A percentile compares a stretch with the other conserved stretches of the same genome.
Conservation (phyloP, 2,797 vertebrate genomes). For the Anabacerthia variegaticeps region DNA sequence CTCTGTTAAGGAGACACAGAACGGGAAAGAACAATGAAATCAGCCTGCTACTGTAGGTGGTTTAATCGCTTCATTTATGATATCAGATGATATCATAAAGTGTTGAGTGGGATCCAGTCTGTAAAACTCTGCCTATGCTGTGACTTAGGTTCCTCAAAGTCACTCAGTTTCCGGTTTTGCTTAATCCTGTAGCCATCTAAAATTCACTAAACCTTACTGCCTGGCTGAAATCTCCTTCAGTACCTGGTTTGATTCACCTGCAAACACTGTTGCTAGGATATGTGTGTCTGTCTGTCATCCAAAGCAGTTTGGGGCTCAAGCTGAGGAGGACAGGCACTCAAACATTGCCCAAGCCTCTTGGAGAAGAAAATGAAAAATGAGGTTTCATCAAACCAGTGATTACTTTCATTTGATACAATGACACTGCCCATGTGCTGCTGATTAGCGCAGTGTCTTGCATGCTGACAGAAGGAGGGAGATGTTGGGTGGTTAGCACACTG, state of each 20-base stretch:
- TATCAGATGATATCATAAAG: not conserved
- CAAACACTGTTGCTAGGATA: not conserved
- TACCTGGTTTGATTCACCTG: slow-evolving; percentile 8
- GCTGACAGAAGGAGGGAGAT: not conserved
- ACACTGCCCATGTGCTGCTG: not conserved
- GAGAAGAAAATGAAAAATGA: not conserved
- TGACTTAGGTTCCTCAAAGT: not conserved
- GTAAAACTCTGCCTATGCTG: not conserved
- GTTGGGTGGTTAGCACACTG: slow-evolving; percentile 8
- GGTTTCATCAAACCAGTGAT: not conserved
- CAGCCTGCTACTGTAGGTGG: not conserved
- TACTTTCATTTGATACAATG: slow-evolving; percentile 6
- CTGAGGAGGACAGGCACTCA: not conserved
- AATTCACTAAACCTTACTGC: not conserved
- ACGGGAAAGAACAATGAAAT: not conserved
- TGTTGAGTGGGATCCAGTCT: not conserved
- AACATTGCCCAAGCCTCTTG: not conserved
- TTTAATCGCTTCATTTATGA: not conserved
- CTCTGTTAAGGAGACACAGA: not conserved
- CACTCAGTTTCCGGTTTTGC: not conserved
- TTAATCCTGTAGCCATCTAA: not conserved
- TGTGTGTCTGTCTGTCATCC: not conserved
- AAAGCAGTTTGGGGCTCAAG: not conserved
- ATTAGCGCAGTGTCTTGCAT: not conserved
- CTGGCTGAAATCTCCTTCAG: not conserved